These are phyloP conservation scores for Melanotaenia nigrans DNA, from an alignment of 2,797 vertebrate species.

Conservation along the genomic window DNA sequence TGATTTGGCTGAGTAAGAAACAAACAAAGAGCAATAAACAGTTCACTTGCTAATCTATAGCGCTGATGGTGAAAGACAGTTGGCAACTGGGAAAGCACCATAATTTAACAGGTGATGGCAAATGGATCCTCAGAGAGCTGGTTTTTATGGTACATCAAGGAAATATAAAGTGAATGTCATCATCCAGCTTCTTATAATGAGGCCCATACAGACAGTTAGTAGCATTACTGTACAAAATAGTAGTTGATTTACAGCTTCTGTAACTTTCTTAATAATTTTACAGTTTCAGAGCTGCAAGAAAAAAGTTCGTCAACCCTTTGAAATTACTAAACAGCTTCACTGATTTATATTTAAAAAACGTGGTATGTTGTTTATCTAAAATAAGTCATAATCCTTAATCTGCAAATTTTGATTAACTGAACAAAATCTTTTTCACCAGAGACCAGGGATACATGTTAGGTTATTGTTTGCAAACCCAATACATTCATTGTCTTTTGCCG, in stretches of 20 bases:
- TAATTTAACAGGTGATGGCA: conserved; percentile 38
- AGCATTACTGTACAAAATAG: not conserved
- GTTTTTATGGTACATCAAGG: conserved; percentile 18
- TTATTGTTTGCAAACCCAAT: not conserved
- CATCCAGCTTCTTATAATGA: not conserved
- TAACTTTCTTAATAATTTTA: no score
- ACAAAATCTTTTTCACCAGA: not conserved
- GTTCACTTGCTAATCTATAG: conserved; percentile 20
- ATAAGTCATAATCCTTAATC: not conserved
- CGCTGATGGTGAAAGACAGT: conserved; percentile 36
- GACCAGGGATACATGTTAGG: not conserved
- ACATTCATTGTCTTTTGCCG: not conserved
- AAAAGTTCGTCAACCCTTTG: not conserved
- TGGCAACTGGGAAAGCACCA: conserved; percentile 32
- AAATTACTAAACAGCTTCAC: not conserved
- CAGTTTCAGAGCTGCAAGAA: no score
- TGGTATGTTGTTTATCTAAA: no score
- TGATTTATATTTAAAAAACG: no score
- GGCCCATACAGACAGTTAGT: not conserved
- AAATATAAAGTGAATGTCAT: not conserved
- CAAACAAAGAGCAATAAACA: conserved; percentile 8
- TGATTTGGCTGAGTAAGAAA: not conserved
- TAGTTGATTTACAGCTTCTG: no score
- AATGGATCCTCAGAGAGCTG: conserved; percentile 28
- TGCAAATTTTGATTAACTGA: not conserved